A percentile compares a stretch with the other conserved stretches of the same genome.
These are phyloP conservation scores for Andrena chrysosceles DNA, from an alignment of 2,888 invertebrate species.

Conservation along the genomic window DNA sequence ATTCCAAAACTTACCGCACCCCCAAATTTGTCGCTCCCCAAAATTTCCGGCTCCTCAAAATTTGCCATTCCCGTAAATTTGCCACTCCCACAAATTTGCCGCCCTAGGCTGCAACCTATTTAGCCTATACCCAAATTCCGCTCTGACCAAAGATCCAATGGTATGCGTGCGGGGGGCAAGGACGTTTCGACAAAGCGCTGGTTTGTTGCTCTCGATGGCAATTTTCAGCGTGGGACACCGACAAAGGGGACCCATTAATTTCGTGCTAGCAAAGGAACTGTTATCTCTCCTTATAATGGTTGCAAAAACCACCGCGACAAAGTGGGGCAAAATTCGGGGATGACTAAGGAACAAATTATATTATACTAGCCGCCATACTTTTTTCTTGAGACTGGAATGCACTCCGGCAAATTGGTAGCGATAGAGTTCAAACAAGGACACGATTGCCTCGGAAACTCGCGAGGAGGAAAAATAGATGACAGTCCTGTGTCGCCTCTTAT, in stretches of 20 bases:
- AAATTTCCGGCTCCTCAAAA: neutral
- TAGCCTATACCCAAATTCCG: no score
- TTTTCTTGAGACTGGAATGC: constrained; percentile 20
- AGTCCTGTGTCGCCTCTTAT: neutral
- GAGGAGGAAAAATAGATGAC: neutral
- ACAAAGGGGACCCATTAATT: constrained; percentile 37
- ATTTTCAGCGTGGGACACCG: constrained; percentile 24
- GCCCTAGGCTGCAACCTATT: no score
- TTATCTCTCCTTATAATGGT: neutral
- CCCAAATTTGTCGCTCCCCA: no score
- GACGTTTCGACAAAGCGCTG: neutral
- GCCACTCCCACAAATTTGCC: no score
- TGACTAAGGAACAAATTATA: constrained; percentile 19
- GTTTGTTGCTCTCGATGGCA: neutral
- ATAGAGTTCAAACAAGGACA: neutral
- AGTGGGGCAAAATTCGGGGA: neutral
- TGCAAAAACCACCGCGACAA: neutral
- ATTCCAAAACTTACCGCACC: no score
- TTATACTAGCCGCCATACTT: neutral
- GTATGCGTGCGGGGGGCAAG: neutral
- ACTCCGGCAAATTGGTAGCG: constrained; percentile 2
- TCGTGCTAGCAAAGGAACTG: neutral
- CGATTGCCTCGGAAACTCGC: neutral
- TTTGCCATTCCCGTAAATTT: no score
- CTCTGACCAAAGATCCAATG: no score